Base-by-base conservation (phyloP, 1,140 invertebrate species). In the Melitaea cinxia region DNA sequence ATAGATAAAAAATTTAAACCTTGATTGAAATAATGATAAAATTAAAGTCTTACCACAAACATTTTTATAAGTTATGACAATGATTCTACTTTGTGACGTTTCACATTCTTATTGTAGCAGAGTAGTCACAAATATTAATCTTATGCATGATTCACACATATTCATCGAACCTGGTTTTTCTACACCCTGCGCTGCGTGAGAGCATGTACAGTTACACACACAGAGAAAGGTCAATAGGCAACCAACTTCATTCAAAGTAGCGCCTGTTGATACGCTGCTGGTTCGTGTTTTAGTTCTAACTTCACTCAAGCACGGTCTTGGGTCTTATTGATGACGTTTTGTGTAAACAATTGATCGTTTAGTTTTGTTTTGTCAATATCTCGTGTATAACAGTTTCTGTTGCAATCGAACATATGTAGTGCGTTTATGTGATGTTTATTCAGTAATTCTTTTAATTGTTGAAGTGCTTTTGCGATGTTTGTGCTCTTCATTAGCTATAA, bases 301-400 rank as follows among this genome's bases (percentile, higher is more conserved):
- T 88, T 83, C 81, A 82, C 75, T 81, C 72, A 75, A 66, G 60
- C 74, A 69, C 72, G 72, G 57, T 82, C 72, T 47, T 12, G 17
- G 73, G 68, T 64, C 57, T 72, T 61, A 69, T 77, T 82, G 78
- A 78, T 90, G 83, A 87, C 85, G 85, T 90, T 78, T 79, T 53
- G 55, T 62, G 66, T 69, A 73, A 83, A 84, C 77, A 83, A 81
- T 78, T 67, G 70, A 73, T 61, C 53, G 76, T 80, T 77, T 68
- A 68, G 70, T 80, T 78, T 64, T 83, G 84, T 87, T 89, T 86
- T 89, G 83, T 89, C 80, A 83, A 87, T 86, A 84, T 62, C 65
- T 54, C 45, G 57, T 55, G 53, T 57, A 53, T 60, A 69, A 74
- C 68, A 77, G 73, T 77, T 70, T 69, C 54, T 30, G 63, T 52